These are phyloP conservation scores for Phrynocephalus versicolor DNA, from an alignment of 2,113 vertebrate genomes.

Conservation along the genomic window DNA sequence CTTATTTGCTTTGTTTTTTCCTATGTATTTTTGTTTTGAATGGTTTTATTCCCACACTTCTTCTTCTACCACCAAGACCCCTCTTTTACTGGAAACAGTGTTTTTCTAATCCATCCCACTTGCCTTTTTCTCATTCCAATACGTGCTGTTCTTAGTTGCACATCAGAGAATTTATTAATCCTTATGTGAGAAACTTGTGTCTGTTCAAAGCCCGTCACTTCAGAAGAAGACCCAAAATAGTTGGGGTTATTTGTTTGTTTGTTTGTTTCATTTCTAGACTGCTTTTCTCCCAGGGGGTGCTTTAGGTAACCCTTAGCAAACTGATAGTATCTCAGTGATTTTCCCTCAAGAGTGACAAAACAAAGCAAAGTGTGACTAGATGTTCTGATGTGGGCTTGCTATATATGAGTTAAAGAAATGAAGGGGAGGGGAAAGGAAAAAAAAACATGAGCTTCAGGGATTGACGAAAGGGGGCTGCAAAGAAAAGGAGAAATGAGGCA, in stretches of 20 bases:
- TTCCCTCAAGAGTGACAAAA: not conserved
- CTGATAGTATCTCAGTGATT: not conserved
- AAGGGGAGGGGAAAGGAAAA: not conserved
- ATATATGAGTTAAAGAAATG: not conserved
- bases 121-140: not conserved
- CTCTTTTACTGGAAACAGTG: not conserved
- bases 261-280: not conserved
- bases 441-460: too few relatives aligned
- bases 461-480: not conserved
- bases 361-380: not conserved
- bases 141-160: not conserved
- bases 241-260: not conserved
- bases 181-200: not conserved
- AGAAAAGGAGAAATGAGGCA: not conserved
- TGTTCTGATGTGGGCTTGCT: not conserved
- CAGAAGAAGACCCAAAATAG: not conserved
- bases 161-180: not conserved
- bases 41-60: not conserved
- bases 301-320: not conserved
- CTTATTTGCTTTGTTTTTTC: slow-evolving; percentile 16
- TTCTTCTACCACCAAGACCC: not conserved
- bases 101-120: slow-evolving; percentile 9
- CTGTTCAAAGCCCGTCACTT: not conserved
- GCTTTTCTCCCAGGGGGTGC: not conserved
- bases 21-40: not conserved